Evolutionary conservation across 2,888 invertebrate species (phyloP), one percentile per base, ranked within the genome.

Genomic region (Trypoxylon attenuatum): DNA sequence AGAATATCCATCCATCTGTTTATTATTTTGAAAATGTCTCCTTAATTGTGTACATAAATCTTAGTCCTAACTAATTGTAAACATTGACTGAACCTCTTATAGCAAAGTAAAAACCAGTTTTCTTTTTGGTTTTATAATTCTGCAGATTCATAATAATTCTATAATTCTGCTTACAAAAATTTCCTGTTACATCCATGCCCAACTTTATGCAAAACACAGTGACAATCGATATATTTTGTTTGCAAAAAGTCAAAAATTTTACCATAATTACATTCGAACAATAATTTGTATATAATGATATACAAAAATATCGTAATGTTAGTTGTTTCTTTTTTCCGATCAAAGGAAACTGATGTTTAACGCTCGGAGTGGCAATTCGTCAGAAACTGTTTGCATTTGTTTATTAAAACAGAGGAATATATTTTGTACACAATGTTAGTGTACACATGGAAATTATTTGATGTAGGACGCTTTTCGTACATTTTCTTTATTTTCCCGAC

Each of bases 11-110:
- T 79, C 70, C 72, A 60, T 60, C 58, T 67, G 58, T 59, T 73
- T 65, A 52, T 51, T 64, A 60, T 73, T 75, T 67, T 70, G 54
- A 60, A 46, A 70, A 62, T 60, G 33, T 57, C 39, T 66, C 51
- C 52, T 73, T 62, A 60, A 54, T 65, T 65, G 60, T 76, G 76
- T 76, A 76, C 65, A 76, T 76, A 76, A 71, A 57, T 68, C 56
- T 76, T 73, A 66, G 70, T 43, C 60, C 43, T 65, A 72, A 73
- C 25, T 60, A 63, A 68, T 73, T 68, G 66, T 68, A 75, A 61
- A 74, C 57, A 71, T 33, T 50, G 63, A 66, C 54, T 61, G 70
- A 71, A 63, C 50, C 33, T 39, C 51, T 70, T 55, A 57, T 43
- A 55, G 49, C 21, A 58, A 60, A 51, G 69, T 49, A 15, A n/a